Base-by-base conservation (phyloP, 1,140 invertebrate genomes). In the Drosophila melanica region DNA sequence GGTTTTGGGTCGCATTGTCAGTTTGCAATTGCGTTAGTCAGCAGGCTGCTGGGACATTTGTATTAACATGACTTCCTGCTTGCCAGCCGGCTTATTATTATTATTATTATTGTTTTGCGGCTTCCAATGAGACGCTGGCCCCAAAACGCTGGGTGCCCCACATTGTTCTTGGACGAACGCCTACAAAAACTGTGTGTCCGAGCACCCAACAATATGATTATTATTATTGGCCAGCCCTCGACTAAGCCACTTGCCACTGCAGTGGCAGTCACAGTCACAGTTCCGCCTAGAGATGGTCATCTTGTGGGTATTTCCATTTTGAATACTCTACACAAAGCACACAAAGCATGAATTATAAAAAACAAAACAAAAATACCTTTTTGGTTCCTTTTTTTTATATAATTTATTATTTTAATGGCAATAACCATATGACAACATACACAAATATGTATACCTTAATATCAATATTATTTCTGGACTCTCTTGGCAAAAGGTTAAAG, bases 11-110 rank as follows among this genome's bases (percentile, higher is more conserved):
- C 62, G 62, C 60, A 71, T 44, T 69, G 71, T 74, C 71, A 68
- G 77, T 85, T 84, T 85, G 81, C 81, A 85, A 85, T 85, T 85
- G 81, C 82, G 82, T 85, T 87, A 87, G 81, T 85, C 81, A 85
- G 81, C 82, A 85, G 75, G 80, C 81, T 78, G 66, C 65, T 64
- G 53, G 79, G 57, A 86, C 81, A 87, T 86, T 86, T 81, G 82
- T 86, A 86, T 86, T 86, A 86, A 86, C 81, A 86, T 86, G 81
- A 87, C 82, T 87, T 86, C 71, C 82, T 39, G 59, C 59, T 55
- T 47, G 41, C 50, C 51, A 58, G 45, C 27, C 45, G 50, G 55
- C 51, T 71, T 84, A 78, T 78, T 84, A 82, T 82, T 82, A 82
- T 81, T 81, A 81, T 85, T 85, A 75, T 87, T 86, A 76, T 86